Percentiles rank a stretch among this genome's conserved stretches.
Evolutionary conservation across 2,797 vertebrate genomes (phyloP).

Genomic region (Enteromius argenteus): DNA sequence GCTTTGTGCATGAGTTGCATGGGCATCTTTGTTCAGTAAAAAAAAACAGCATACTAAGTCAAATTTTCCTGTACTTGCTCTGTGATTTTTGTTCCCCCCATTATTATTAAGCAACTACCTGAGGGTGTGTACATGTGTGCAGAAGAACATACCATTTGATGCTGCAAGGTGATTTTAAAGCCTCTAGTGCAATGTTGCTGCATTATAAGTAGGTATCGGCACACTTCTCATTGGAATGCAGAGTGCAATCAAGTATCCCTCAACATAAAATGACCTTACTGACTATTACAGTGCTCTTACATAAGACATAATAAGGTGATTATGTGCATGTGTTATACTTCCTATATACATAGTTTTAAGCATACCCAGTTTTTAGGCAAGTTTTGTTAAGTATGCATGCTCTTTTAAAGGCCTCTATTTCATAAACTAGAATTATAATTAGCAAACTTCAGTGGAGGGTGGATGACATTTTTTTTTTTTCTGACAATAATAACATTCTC

Average conservation of each 20-base stretch:
- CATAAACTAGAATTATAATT: constrained; percentile 32
- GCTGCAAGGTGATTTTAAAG: constrained; percentile 43
- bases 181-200: constrained; percentile 47
- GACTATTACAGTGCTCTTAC: constrained; percentile 47
- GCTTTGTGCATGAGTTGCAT: constrained; percentile 64
- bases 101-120: constrained; percentile 6
- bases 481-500: constrained; percentile 11
- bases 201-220: constrained; percentile 43
- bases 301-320: constrained; percentile 41
- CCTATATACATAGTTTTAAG: constrained; percentile 41
- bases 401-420: constrained; percentile 14
- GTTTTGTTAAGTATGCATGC: constrained; percentile 1
- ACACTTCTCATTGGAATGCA: constrained; percentile 49
- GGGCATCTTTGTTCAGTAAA: constrained; percentile 64
- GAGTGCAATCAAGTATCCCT: constrained; percentile 56
- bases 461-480: not conserved
- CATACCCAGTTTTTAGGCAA: constrained; percentile 26
- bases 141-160: not conserved
- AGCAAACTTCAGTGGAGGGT: not conserved
- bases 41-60: constrained; percentile 27
- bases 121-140: not conserved
- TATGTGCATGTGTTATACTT: constrained; percentile 41
- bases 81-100: not conserved
- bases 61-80: not conserved
- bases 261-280: constrained; percentile 50